A percentile compares a stretch with the other conserved stretches of the same genome.
phyloP scores from a whole-genome alignment of 92 coral and sea anemone genomes.

The Phenganax stokvisi region DNA sequence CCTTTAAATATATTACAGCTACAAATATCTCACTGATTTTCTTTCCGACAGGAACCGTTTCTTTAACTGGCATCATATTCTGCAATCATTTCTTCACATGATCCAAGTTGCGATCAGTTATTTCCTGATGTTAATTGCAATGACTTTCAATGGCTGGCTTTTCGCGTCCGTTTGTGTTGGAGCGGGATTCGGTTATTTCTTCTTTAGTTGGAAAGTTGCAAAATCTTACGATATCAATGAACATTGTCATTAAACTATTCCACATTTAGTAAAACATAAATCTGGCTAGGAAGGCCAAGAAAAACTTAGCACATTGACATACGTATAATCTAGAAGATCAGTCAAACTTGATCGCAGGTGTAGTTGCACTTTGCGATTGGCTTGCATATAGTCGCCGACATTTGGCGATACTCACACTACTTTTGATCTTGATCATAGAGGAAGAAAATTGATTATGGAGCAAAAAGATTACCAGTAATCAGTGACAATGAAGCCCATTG shows the following conservation, averaged over 20 bases:
- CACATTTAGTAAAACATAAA: background rate
- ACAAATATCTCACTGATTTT: background rate
- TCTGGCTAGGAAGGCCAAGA: background rate
- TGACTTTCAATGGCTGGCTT: constrained; percentile 93
- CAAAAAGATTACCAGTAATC: no score
- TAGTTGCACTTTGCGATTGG: no score
- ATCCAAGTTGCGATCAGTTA: constrained; percentile 84
- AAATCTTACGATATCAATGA: constrained; percentile 86
- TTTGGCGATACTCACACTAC: no score
- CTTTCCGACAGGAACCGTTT: constrained; percentile 54
- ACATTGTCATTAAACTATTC: constrained; percentile 75
- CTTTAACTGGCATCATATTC: constrained; percentile 74
- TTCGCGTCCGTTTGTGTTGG: constrained; percentile 78
- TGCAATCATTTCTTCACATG: constrained; percentile 73
- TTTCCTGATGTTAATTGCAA: constrained; percentile 94
- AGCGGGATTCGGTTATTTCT: constrained; percentile 87
- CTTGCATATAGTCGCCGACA: no score
- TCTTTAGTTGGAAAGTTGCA: constrained; percentile 83
- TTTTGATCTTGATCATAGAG: no score
- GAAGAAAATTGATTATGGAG: no score
- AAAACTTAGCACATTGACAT: background rate
- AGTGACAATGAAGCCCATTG: no score
- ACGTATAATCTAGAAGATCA: background rate
- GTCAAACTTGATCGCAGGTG: no score
- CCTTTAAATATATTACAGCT: no score